Evolutionary conservation across 2,888 invertebrate species (phyloP).

Genomic region (Bellardia pandia): DNA sequence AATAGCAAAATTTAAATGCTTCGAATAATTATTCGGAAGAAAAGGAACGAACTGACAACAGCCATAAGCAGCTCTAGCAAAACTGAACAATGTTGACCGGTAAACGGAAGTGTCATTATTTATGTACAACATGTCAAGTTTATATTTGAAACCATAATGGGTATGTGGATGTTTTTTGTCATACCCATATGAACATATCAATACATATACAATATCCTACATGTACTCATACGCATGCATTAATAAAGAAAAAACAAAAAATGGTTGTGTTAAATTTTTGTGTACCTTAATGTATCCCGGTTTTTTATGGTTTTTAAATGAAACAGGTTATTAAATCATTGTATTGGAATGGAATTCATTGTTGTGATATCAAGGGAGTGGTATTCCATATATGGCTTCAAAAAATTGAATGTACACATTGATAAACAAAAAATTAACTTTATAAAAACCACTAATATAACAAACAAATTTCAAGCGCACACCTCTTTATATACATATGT

Average conservation of each 20-base stretch:
- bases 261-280: conserved; percentile 1
- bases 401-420: neutral
- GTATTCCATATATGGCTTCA: neutral
- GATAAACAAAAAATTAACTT: conserved; percentile 4
- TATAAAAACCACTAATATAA: neutral
- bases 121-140: conserved; percentile 27
- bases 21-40: neutral
- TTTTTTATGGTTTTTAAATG: conserved; percentile 1
- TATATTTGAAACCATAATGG: conserved; percentile 4
- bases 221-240: neutral
- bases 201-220: neutral
- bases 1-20: neutral
- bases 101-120: conserved; percentile 50
- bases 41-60: neutral
- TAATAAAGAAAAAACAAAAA: conserved; percentile 10
- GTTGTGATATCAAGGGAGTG: neutral
- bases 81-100: conserved; percentile 37
- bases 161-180: neutral
- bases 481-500: neutral
- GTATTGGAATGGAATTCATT: conserved; percentile 30
- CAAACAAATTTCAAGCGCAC: neutral
- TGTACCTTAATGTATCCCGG: conserved; percentile 28
- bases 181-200: neutral
- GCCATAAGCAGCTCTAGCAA: neutral
- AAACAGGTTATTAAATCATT: conserved; percentile 56